Conservation (phyloP, 2,113 vertebrate genomes). For the Muntiacus reevesi region DNA sequence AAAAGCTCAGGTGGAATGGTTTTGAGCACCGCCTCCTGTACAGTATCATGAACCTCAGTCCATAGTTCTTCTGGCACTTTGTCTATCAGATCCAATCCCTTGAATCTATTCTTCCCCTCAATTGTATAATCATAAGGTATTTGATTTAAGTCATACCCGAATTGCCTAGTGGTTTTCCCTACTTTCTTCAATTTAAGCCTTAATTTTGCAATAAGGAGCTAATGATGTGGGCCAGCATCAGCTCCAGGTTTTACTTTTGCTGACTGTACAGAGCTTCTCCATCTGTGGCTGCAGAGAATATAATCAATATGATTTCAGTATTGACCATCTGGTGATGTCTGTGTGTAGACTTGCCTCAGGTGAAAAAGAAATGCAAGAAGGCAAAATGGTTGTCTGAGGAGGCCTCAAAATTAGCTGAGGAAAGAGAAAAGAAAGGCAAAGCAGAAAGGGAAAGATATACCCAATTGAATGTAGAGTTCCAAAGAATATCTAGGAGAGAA, state of each 20-base stretch:
- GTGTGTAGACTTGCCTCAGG: background rate
- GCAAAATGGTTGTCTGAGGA: background rate
- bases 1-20: background rate
- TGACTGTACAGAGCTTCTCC: background rate
- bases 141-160: background rate
- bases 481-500: background rate
- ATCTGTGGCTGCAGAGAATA: background rate
- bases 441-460: background rate
- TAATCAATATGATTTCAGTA: background rate
- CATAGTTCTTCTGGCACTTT: background rate
- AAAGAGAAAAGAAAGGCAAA: background rate
- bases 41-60: background rate
- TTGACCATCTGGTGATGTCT: background rate
- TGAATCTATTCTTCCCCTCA: background rate
- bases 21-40: background rate
- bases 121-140: background rate
- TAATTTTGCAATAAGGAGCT: background rate
- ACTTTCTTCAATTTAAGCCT: background rate
- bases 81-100: background rate
- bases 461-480: background rate
- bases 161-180: background rate
- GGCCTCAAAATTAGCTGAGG: background rate
- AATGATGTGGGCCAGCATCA: background rate
- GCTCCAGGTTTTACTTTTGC: background rate
- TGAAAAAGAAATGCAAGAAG: background rate